Evolutionary conservation across 1,140 invertebrate genomes (phyloP).

Genomic region (Drosophila nebulosa): DNA sequence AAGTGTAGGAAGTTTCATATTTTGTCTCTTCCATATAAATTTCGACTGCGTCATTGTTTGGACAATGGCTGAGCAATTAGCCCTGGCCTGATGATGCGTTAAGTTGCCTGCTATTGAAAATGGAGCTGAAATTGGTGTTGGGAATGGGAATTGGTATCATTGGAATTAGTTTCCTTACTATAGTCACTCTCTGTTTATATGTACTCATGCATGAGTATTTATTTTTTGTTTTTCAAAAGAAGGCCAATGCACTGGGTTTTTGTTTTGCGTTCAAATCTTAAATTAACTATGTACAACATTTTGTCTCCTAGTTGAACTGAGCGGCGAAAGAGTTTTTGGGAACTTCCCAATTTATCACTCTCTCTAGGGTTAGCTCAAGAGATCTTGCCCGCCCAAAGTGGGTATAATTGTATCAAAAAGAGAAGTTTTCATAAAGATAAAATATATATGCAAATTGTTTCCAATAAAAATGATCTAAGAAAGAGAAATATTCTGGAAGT

Average conservation of each 20-base stretch:
- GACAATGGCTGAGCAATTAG: conserved; percentile 71
- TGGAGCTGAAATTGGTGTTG: neutral
- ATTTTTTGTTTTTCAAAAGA: neutral
- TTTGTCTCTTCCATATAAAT: neutral
- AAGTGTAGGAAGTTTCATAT: conserved; percentile 46
- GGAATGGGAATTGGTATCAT: neutral
- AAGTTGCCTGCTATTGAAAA: neutral
- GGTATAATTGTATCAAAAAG: too few species aligned
- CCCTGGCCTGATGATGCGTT: neutral
- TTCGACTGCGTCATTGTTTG: conserved; percentile 67
- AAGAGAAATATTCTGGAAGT: neutral
- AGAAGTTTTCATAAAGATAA: too few species aligned
- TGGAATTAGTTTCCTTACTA: neutral
- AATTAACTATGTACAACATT: too few species aligned
- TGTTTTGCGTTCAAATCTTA: too few species aligned
- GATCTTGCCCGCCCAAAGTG: too few species aligned
- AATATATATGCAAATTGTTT: too few species aligned
- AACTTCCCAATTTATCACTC: too few species aligned
- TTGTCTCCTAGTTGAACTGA: too few species aligned
- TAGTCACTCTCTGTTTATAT: too few species aligned
- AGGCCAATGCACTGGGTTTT: conserved; percentile 37
- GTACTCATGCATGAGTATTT: neutral
- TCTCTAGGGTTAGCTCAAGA: too few species aligned
- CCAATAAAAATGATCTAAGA: too few species aligned
- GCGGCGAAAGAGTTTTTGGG: too few species aligned